These are phyloP conservation scores for Argyrosomus regius DNA, from an alignment of 2,797 vertebrate genomes.

Conservation along the genomic window DNA sequence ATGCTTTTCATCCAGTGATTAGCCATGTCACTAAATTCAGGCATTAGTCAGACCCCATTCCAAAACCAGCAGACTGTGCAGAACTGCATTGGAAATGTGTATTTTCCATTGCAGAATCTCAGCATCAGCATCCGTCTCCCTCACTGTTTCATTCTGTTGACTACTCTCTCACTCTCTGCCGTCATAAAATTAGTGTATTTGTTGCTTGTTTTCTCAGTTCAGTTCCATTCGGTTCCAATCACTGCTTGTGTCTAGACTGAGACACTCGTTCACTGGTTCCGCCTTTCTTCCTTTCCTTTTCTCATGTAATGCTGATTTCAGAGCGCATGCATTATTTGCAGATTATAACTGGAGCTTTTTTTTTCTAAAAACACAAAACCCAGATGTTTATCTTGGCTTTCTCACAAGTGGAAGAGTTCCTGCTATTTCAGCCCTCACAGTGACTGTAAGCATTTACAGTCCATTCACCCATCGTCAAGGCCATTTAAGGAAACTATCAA, in stretches of 20 bases:
- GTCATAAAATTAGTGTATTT: conserved; percentile 31
- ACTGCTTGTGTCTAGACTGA: conserved; percentile 49
- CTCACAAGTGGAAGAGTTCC: conserved; percentile 5
- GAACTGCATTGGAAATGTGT: conserved; percentile 45
- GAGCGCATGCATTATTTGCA: neutral
- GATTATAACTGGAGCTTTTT: conserved; percentile 1
- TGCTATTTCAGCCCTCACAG: conserved; percentile 36
- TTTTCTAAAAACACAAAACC: conserved; percentile 19
- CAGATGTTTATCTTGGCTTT: conserved; percentile 48
- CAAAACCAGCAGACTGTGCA: conserved; percentile 62
- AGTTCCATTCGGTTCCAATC: conserved; percentile 43
- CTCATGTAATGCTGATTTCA: conserved; percentile 2
- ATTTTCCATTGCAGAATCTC: conserved; percentile 44
- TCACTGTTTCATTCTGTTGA: conserved; percentile 20
- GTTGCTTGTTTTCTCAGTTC: conserved; percentile 31
- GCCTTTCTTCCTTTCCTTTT: conserved; percentile 9
- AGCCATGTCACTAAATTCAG: conserved; percentile 61
- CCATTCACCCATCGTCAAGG: conserved; percentile 12
- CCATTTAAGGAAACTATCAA: conserved; percentile 68
- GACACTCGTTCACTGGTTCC: conserved; percentile 7
- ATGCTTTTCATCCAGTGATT: conserved; percentile 61
- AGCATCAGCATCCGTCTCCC: conserved; percentile 15
- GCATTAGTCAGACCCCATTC: conserved; percentile 63
- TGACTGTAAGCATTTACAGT: conserved; percentile 39
- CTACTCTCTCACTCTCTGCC: conserved; percentile 2